phyloP scores from a whole-genome alignment of 2,113 vertebrate species.

The Gallinago media region DNA sequence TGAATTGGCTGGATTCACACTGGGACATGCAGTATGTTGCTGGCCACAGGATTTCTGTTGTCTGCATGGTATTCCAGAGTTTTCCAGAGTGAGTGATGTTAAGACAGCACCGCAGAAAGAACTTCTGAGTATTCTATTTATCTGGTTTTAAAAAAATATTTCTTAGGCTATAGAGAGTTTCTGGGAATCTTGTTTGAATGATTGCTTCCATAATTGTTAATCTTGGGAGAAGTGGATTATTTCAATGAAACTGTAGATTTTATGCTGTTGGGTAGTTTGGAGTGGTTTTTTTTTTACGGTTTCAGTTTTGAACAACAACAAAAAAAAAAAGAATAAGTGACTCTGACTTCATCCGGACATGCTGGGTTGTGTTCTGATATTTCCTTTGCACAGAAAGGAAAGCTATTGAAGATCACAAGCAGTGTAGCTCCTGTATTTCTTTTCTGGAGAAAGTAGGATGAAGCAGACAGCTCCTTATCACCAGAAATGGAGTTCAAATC shows the following conservation, averaged over 20 bases:
- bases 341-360: background rate
- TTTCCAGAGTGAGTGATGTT: background rate
- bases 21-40: background rate
- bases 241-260: no score
- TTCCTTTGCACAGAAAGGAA: background rate
- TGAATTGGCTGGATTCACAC: background rate
- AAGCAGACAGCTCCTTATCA: background rate
- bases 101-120: background rate
- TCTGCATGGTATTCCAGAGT: background rate
- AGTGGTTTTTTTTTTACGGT: no score
- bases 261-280: no score
- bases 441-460: background rate
- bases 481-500: background rate
- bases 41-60: background rate
- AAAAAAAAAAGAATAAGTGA: background rate
- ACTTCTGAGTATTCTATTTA: background rate
- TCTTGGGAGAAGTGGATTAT: no score
- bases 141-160: background rate
- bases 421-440: background rate
- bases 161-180: background rate
- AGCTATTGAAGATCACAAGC: background rate
- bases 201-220: background rate
- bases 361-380: background rate
- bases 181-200: background rate
- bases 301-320: no score